A percentile compares a stretch with the other conserved stretches of the same genome.
Conservation (phyloP, 1,140 invertebrate species). For the Drosophila nasuta region DNA sequence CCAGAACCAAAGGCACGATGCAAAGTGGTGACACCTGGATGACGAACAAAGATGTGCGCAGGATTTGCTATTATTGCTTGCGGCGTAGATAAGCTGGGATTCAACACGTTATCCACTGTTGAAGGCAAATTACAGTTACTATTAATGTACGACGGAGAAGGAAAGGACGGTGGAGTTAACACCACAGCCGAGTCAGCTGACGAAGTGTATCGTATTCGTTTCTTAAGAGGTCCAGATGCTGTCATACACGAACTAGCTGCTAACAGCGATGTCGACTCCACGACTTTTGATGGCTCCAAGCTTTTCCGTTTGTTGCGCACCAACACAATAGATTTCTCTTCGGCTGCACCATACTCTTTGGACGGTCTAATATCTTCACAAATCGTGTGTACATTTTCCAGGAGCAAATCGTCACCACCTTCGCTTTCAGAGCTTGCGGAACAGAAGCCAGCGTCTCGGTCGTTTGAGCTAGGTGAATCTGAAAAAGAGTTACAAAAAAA, state of each 20-base stretch:
- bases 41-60: conserved; percentile 80
- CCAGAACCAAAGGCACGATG: conserved; percentile 63
- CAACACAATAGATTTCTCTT: conserved; percentile 88
- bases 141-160: conserved; percentile 76
- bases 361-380: conserved; percentile 86
- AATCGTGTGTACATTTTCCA: conserved; percentile 63
- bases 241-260: conserved; percentile 9
- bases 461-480: conserved; percentile 85
- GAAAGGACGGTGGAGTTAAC: conserved; percentile 61
- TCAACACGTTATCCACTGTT: conserved; percentile 84
- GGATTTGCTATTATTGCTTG: conserved; percentile 76
- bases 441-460: conserved; percentile 90
- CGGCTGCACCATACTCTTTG: conserved; percentile 89
- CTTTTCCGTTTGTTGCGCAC: conserved; percentile 89
- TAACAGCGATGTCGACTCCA: conserved; percentile 38
- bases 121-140: conserved; percentile 68
- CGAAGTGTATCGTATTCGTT: conserved; percentile 86
- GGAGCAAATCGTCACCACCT: conserved; percentile 86
- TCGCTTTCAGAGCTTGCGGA: conserved; percentile 86
- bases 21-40: conserved; percentile 84
- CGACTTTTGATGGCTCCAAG: conserved; percentile 87
- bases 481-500: conserved; percentile 35
- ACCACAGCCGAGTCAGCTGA: conserved; percentile 68
- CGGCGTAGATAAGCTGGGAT: conserved; percentile 68
- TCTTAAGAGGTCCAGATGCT: conserved; percentile 87